These are phyloP conservation scores for Lethenteron camtschaticum DNA, from an alignment of 2,113 vertebrate genomes.

Conservation along the genomic window DNA sequence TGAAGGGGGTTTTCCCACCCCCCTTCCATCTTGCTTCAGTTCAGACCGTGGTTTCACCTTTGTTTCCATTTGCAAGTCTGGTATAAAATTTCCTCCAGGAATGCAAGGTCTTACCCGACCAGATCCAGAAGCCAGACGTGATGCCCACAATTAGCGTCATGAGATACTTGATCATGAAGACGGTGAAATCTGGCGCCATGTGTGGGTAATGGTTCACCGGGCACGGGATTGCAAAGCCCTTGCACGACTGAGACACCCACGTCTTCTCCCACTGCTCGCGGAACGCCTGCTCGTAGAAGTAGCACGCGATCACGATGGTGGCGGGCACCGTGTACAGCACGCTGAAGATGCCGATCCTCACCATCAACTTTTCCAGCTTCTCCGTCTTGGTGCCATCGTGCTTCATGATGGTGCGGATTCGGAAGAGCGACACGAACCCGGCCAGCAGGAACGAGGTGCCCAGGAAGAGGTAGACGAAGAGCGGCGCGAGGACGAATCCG, in stretches of 20 bases:
- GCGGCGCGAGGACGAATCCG: constrained; percentile 55
- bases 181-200: constrained; percentile 54
- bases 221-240: constrained; percentile 50
- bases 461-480: constrained; percentile 61
- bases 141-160: constrained; percentile 86
- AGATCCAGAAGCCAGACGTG: constrained; percentile 77
- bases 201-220: constrained; percentile 34
- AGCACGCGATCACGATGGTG: constrained; percentile 53
- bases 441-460: constrained; percentile 65
- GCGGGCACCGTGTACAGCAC: constrained; percentile 58
- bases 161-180: constrained; percentile 83
- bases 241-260: constrained; percentile 61
- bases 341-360: constrained; percentile 56
- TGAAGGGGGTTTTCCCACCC: too few relatives aligned
- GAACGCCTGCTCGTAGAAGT: constrained; percentile 68
- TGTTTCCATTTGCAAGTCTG: constrained; percentile 53
- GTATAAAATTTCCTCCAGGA: constrained; percentile 62
- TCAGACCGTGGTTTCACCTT: constrained; percentile 93
- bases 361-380: constrained; percentile 72
- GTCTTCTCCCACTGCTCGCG: constrained; percentile 58
- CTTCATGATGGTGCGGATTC: constrained; percentile 96
- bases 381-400: constrained; percentile 87
- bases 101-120: constrained; percentile 72
- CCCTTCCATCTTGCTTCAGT: too few relatives aligned
- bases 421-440: constrained; percentile 66